These are phyloP conservation scores for Distichodus sexfasciatus DNA, from an alignment of 2,797 vertebrate species.

Conservation along the genomic window DNA sequence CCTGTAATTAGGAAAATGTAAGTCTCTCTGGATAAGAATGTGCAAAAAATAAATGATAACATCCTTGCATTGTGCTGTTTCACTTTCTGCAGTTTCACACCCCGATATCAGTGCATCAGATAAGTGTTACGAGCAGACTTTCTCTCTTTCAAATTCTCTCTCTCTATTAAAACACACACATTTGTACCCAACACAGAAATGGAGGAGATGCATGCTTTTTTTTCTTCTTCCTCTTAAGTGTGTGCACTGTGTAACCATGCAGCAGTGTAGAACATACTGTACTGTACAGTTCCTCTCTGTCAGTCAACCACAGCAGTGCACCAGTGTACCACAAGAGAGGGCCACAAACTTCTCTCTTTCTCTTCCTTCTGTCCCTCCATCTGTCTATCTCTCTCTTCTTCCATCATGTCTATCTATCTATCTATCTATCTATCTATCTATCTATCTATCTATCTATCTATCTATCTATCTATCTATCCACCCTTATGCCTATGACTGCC, in stretches of 20 bases:
- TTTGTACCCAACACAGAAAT: background rate
- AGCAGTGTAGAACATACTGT: conserved; percentile 53
- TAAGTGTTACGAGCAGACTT: background rate
- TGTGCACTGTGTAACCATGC: conserved; percentile 51
- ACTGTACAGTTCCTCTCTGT: conserved; percentile 54
- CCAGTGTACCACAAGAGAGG: conserved; percentile 66
- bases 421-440: background rate
- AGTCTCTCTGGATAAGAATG: background rate
- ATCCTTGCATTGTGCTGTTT: background rate
- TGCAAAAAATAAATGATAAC: background rate
- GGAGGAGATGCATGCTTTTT: conserved; percentile 21
- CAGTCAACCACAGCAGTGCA: conserved; percentile 70
- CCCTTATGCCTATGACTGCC: no score
- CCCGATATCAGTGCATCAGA: background rate
- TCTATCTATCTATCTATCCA: background rate
- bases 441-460: conserved; percentile 7
- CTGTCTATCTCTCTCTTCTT: background rate
- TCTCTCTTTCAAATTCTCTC: background rate
- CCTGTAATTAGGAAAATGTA: conserved; percentile 36
- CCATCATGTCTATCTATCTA: no score
- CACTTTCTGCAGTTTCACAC: background rate
- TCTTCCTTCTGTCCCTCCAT: background rate
- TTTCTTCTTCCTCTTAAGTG: no score
- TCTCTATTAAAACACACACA: background rate
- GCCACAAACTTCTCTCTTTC: conserved; percentile 66